Evolutionary conservation across 2,113 vertebrate species (phyloP), one percentile per base, ranked within the genome.

Genomic region (Pluvianellus socialis): DNA sequence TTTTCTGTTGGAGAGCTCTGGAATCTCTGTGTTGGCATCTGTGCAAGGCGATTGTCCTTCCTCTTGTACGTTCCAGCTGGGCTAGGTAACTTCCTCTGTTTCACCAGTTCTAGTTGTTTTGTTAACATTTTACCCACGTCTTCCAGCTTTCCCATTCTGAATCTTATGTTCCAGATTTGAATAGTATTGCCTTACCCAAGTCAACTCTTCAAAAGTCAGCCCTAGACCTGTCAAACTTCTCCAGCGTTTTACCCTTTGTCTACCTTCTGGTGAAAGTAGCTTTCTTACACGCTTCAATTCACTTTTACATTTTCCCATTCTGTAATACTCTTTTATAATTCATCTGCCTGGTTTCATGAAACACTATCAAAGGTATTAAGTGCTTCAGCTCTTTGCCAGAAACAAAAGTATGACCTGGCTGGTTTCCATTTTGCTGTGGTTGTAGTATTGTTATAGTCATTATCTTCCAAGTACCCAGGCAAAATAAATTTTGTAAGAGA

Each of bases 11-110:
- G 55, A 68, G 33, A 75, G 30, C 50, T 79, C 71, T 45, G 86
- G 74, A 80, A 74, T 44, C 33, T 73, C 55, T 4, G 4, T 23
- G 52, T 61, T 89, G 80, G 52, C 77, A 84, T 72, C 86, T 59
- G 32, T 55, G 79, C 27, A 74, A 80, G 44, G 47, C n/a, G 45
- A 50, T 83, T 91, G 55, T 92, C 56, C 75, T 95, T 95, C 79
- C 72, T 81, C 32, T 55, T 59, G 5, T 22, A 8, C 11, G 32
- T 73, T 86, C 72, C 91, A 84, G 59, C 79, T 77, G 55, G 32
- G 59, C 72, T 89, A 80, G 88, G 92, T 94, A 80, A 95, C 67
- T 91, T 95, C 83, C 50, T 92, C 56, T 75, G 20, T 83, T 90
- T 84, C 75, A 88, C 20, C 67, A 66, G 91, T 88, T 91, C 79